These are phyloP conservation scores for Mamestra brassicae DNA, from an alignment of 2,888 invertebrate genomes.

Conservation along the genomic window DNA sequence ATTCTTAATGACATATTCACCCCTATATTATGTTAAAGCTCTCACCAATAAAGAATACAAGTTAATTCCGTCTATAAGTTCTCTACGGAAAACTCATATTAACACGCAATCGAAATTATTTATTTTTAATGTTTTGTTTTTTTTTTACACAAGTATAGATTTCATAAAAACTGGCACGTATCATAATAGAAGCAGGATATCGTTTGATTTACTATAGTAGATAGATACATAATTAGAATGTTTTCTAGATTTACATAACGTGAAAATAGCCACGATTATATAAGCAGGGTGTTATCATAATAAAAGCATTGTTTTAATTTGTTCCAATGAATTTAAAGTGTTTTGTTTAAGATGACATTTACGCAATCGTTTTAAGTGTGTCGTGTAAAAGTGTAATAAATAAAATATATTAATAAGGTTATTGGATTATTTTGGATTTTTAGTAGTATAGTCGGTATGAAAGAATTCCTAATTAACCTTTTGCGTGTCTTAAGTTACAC, in stretches of 20 bases:
- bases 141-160: neutral
- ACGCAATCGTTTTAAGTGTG: neutral
- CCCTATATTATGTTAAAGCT: no score
- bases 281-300: neutral
- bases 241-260: constrained; percentile 24
- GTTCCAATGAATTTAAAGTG: constrained; percentile 1
- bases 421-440: no score
- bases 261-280: constrained; percentile 1
- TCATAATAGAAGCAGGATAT: constrained; percentile 16
- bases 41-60: no score
- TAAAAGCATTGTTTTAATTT: constrained; percentile 39
- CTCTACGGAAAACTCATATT: no score
- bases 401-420: neutral
- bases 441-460: no score
- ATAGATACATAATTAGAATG: neutral
- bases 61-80: no score
- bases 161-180: neutral
- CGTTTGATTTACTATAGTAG: neutral
- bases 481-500: no score
- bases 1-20: no score
- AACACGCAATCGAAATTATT: no score
- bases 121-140: no score
- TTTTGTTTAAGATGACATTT: constrained; percentile 14
- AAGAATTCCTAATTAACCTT: no score
- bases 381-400: neutral